A percentile compares a stretch with the other conserved stretches of the same genome.
Conservation (phyloP, 2,113 vertebrate species). For the Tringa solitaria region DNA sequence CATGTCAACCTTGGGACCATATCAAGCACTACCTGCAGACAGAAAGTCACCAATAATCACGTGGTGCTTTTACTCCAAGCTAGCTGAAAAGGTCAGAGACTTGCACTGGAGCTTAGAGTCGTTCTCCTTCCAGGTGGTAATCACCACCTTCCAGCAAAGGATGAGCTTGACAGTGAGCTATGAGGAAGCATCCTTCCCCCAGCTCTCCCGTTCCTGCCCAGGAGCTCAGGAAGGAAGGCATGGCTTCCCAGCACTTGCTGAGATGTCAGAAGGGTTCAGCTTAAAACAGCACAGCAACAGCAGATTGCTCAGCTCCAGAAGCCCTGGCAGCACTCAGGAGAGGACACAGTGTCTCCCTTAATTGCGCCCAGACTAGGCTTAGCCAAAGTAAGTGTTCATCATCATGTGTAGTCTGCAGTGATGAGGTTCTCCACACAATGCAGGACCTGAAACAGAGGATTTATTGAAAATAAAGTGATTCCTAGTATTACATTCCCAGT, state of each 20-base stretch:
- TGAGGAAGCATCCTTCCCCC: not conserved
- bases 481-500: not conserved
- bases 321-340: not conserved
- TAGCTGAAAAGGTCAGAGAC: not conserved
- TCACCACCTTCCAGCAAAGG: not conserved
- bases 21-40: not conserved
- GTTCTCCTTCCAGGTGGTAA: not conserved
- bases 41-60: not conserved
- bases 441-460: not conserved
- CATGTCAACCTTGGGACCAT: not conserved
- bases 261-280: not conserved
- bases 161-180: not conserved
- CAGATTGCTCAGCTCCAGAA: not conserved
- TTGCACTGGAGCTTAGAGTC: not conserved
- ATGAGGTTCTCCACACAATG: not conserved
- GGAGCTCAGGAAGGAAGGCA: not conserved
- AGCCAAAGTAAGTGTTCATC: not conserved
- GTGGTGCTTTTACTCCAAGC: not conserved
- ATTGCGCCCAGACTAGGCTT: not conserved
- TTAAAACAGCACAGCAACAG: not conserved
- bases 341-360: accelerated
- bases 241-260: accelerated
- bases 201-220: not conserved
- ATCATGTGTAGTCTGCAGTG: not conserved
- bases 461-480: not conserved